Percentiles rank a stretch among this genome's conserved stretches.
These are phyloP conservation scores for Epicampocera succincta DNA, from an alignment of 2,888 invertebrate species.

Conservation along the genomic window DNA sequence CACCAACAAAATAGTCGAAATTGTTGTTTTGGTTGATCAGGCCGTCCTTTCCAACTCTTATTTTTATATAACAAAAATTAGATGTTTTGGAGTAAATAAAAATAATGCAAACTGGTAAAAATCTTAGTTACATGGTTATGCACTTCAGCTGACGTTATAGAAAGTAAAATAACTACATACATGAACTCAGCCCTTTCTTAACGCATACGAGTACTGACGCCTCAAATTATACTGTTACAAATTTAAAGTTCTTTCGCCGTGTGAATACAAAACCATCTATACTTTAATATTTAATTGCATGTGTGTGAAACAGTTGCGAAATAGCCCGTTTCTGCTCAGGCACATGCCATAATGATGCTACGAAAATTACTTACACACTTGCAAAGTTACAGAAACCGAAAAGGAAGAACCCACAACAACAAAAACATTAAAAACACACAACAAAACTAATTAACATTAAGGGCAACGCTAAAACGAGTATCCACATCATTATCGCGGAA, in stretches of 20 bases:
- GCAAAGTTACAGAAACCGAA: constrained; percentile 6
- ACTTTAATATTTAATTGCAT: background rate
- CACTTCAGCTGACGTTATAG: too few species aligned
- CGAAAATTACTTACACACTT: constrained; percentile 18
- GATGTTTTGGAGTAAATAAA: too few species aligned
- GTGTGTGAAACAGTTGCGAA: constrained; percentile 5
- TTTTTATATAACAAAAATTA: too few species aligned
- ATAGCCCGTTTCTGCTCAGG: constrained; percentile 26
- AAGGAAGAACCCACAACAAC: background rate
- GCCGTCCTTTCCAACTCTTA: too few species aligned
- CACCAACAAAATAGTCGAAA: too few species aligned
- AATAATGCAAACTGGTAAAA: too few species aligned
- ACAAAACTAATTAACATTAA: constrained; percentile 58
- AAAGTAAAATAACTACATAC: too few species aligned
- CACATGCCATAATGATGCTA: constrained; percentile 50
- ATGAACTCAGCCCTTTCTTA: too few species aligned
- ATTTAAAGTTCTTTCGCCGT: constrained; percentile 7
- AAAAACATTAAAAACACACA: constrained; percentile 18
- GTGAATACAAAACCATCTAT: background rate
- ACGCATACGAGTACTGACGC: background rate
- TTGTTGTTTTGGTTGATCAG: too few species aligned
- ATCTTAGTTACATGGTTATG: too few species aligned
- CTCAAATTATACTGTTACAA: constrained; percentile 21
- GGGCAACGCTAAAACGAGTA: background rate
- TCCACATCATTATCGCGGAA: constrained; percentile 17